phyloP scores from a whole-genome alignment of 2,888 invertebrate genomes.

The Patella caerulea region DNA sequence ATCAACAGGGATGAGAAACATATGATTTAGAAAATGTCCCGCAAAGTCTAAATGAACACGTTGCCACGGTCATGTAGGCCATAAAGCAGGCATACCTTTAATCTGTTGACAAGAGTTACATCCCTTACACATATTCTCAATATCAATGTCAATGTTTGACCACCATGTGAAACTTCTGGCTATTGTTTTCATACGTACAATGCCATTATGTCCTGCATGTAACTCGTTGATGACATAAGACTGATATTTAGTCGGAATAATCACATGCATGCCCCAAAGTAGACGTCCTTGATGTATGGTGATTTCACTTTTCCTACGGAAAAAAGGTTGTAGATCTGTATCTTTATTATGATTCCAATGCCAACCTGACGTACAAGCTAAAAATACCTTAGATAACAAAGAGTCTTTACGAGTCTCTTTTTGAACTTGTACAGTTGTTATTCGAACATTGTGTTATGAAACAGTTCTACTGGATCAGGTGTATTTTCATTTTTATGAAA shows the following conservation, averaged over 20 bases:
- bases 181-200: slow-evolving; percentile 9
- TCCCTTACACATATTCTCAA: not conserved
- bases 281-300: slow-evolving; percentile 31
- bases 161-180: slow-evolving; percentile 19
- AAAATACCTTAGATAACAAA: slow-evolving; percentile 26
- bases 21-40: slow-evolving; percentile 62
- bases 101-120: slow-evolving; percentile 26
- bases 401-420: slow-evolving; percentile 32
- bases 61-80: slow-evolving; percentile 57
- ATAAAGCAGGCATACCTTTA: slow-evolving; percentile 41
- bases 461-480: slow-evolving; percentile 1
- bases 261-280: slow-evolving; percentile 35
- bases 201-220: slow-evolving; percentile 1
- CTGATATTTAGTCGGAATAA: slow-evolving; percentile 35
- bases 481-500: slow-evolving; percentile 15
- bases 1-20: slow-evolving; percentile 68
- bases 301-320: slow-evolving; percentile 21
- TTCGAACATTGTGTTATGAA: not conserved
- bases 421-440: slow-evolving; percentile 25
- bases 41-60: too few relatives aligned
- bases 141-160: slow-evolving; percentile 17
- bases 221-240: slow-evolving; percentile 28
- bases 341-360: slow-evolving; percentile 14
- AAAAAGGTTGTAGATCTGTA: slow-evolving; percentile 25
- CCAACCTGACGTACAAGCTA: slow-evolving; percentile 23